Conservation (phyloP, 2,797 vertebrate species). For the Rhinichthys osculus region DNA sequence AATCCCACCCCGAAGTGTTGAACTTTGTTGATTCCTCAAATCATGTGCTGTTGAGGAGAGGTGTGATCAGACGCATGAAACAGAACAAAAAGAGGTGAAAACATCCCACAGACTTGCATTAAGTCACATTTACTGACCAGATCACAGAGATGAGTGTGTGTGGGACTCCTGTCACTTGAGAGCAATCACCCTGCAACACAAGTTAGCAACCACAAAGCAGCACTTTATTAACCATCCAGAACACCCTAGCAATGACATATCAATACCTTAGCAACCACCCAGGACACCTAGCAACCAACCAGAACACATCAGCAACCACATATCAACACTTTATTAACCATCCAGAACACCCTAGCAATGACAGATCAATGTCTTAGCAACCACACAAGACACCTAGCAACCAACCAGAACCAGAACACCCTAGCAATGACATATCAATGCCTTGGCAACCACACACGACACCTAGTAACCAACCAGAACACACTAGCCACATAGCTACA, state of each 20-base stretch:
- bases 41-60: neutral
- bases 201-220: neutral
- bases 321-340: neutral
- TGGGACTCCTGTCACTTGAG: neutral
- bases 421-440: too few species aligned
- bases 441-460: too few species aligned
- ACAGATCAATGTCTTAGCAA: too few species aligned
- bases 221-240: too few species aligned
- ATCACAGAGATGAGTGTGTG: neutral
- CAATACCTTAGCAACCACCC: too few species aligned
- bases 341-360: too few species aligned
- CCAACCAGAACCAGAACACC: too few species aligned
- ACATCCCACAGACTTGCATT: neutral
- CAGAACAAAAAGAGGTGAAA: neutral
- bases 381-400: too few species aligned
- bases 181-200: neutral
- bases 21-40: neutral
- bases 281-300: neutral
- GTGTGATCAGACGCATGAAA: neutral
- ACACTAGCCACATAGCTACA: too few species aligned
- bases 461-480: too few species aligned
- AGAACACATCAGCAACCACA: neutral
- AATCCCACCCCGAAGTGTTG: neutral
- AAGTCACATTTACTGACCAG: neutral
- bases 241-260: too few species aligned